A percentile compares a stretch with the other conserved stretches of the same genome.
These are phyloP conservation scores for Lutra lutra DNA, from an alignment of 2,797 vertebrate species.

Conservation along the genomic window DNA sequence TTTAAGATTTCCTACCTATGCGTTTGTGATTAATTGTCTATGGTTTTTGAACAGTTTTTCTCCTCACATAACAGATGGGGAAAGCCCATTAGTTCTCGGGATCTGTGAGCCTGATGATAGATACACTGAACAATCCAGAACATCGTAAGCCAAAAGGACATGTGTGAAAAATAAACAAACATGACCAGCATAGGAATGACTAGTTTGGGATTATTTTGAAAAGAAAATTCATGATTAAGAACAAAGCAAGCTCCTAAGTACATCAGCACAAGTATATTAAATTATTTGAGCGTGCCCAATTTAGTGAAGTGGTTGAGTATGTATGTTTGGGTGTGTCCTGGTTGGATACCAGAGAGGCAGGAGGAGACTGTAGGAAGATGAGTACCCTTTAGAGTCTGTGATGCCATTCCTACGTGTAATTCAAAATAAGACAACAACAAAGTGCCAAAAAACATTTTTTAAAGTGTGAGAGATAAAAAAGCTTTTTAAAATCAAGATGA, in stretches of 20 bases:
- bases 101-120: neutral
- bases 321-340: neutral
- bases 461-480: neutral
- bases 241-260: neutral
- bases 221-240: neutral
- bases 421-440: neutral
- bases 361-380: neutral
- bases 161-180: neutral
- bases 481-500: neutral
- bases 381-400: neutral
- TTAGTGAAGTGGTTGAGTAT: neutral
- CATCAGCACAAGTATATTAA: neutral
- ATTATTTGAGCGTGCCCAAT: neutral
- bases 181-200: neutral
- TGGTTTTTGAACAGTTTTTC: neutral
- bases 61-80: neutral
- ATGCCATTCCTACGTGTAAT: neutral
- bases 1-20: neutral
- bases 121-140: neutral
- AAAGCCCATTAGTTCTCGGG: neutral
- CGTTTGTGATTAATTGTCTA: neutral
- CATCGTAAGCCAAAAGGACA: neutral
- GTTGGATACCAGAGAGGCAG: neutral
- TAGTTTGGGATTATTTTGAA: neutral
- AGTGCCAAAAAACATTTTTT: neutral